Evolutionary conservation across 2,113 vertebrate species (phyloP).

Genomic region (Cyprinus carpio): DNA sequence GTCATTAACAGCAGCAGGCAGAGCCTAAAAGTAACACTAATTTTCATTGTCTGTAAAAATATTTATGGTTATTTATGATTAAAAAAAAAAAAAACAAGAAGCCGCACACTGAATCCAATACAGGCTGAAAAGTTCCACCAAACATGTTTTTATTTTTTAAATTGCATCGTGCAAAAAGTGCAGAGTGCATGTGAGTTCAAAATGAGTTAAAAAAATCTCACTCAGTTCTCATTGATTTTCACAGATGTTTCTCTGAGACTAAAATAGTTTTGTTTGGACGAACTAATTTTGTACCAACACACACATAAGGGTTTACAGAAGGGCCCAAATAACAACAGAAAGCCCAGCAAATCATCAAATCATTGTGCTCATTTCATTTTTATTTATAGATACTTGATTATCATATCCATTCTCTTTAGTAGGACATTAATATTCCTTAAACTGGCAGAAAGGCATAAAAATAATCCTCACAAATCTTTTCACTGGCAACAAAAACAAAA

Average conservation of each 20-base stretch:
- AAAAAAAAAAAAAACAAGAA: no score
- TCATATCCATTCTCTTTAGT: background rate
- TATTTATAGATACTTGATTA: background rate
- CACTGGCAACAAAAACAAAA: background rate
- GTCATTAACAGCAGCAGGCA: no score
- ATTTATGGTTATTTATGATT: no score
- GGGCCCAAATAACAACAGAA: background rate
- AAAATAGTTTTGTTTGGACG: background rate
- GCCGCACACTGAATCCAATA: no score
- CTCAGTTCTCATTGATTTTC: background rate
- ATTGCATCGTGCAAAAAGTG: no score
- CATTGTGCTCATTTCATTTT: background rate
- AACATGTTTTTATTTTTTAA: no score
- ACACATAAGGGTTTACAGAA: background rate
- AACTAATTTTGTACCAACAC: constrained; percentile 16
- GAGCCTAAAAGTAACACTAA: no score
- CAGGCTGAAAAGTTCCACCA: no score
- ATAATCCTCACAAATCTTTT: constrained; percentile 13
- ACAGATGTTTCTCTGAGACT: background rate
- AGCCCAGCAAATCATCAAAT: constrained; percentile 6
- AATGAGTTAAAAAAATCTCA: background rate
- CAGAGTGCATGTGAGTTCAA: no score
- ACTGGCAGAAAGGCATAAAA: background rate
- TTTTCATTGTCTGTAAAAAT: no score
- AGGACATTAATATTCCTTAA: constrained; percentile 8